Evolutionary conservation across 2,888 invertebrate species (phyloP), one percentile per base, ranked within the genome.

Genomic region (Branchipolynoe longqiensis): DNA sequence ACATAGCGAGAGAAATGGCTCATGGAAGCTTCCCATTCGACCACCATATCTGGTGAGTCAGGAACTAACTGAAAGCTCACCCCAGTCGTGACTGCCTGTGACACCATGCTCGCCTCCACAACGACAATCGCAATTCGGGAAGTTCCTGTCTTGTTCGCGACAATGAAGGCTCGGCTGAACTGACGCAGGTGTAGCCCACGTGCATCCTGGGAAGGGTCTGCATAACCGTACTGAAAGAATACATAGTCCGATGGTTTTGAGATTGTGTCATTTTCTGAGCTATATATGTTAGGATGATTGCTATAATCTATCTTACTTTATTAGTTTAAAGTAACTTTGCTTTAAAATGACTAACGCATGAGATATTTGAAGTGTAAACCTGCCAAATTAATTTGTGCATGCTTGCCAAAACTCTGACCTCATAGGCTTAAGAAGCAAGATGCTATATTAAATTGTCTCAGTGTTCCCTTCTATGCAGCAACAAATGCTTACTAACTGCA

Each of bases 171-270:
- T 87, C 98, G 95, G 0, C 98, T 95, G 94, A 96, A 98, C 93
- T 97, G 97, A 18, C 98, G 95, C 78, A 97, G 94, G 93, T 98
- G 98, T 84, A 98, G 95, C 0, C 98, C 98, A 41, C 95, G 95
- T 0, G 97, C 97, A 62, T 95, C 95, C 93, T 98, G 98, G 86
- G 95, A 95, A 58, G 97, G 95, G 91, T 96, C 96, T 0, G 98
- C 98, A 94, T 98, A 98, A 4, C 98, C 98, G 97, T 98, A 97
- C 93, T 93, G 86, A 12, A 90, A 87, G 14, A 69, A 8, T 12
- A 48, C 48, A 58, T 58, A 8, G n/a, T n/a, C n/a, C n/a, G n/a
- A n/a, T n/a, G n/a, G n/a, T n/a, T n/a, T n/a, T n/a, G n/a, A n/a
- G n/a, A n/a, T n/a, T n/a, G n/a, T n/a, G n/a, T n/a, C n/a, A n/a